Evolutionary conservation across 2,888 invertebrate genomes (phyloP), one percentile per base, ranked within the genome.

Genomic region (Thereva nobilitata): DNA sequence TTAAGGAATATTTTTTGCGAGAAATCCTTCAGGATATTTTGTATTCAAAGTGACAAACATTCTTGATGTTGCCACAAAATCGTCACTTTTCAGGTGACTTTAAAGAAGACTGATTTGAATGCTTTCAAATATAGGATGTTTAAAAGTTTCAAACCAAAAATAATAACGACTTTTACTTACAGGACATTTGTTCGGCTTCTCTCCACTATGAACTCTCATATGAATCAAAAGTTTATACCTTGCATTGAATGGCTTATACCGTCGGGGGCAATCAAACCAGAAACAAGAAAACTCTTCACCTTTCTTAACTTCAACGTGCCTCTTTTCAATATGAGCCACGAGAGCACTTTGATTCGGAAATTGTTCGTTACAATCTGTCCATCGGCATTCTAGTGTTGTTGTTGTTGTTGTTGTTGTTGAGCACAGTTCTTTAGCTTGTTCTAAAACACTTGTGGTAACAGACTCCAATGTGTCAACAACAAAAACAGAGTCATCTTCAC

Each of bases 121-220:
- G 23, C 23, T 23, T 23, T 23, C 23, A 23, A n/a, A n/a, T n/a
- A n/a, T n/a, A 23, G 23, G 23, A 23, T 23, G 23, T 23, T 23
- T 23, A 23, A 23, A 23, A 23, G 23, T 23, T 23, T 23, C 23
- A 23, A 23, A 70, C 4, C 4, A 45, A 64, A 42, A 35, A 34
- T 42, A 42, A 42, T 4, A 8, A 8, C 4, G 10, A 47, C 5
- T 7, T 23, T 45, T 70, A 89, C 93, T 91, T 84, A 98, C 97
- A 81, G 93, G 92, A 82, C 98, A 99, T 80, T 93, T 91, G 80
- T 98, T 97, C 0, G 98, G 98, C 78, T 98, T 98, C 77, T 99
- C 97, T 4, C 98, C 97, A 23, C 96, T 97, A 80, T 99, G 99
- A 0, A 97, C 92, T 10, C 98, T 83, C 95, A 98, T 96, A 78